phyloP scores from a whole-genome alignment of 2,888 invertebrate genomes.

The Sarcophaga caerulescens region DNA sequence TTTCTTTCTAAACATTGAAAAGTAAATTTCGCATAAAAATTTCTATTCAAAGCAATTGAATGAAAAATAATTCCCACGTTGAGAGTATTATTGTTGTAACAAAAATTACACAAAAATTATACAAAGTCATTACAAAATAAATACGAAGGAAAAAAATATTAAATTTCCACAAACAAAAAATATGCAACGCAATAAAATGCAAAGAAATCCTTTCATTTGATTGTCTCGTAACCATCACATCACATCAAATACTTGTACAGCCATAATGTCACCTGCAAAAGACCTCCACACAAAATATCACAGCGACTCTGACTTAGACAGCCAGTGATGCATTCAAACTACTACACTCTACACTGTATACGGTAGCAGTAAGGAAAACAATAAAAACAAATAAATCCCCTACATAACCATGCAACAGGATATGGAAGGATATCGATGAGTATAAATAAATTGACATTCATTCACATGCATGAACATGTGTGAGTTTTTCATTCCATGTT shows the following conservation, averaged over 20 bases:
- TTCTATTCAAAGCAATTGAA: too few relatives aligned
- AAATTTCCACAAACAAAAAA: constrained; percentile 55
- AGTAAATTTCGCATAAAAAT: too few relatives aligned
- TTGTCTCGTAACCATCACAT: neutral
- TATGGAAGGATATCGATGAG: constrained; percentile 53
- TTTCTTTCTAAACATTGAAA: too few relatives aligned
- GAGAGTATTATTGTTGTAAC: neutral
- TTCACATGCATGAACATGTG: constrained; percentile 3
- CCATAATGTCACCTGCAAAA: constrained; percentile 59
- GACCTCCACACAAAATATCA: constrained; percentile 13
- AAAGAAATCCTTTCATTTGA: neutral
- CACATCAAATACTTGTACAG: constrained; percentile 12
- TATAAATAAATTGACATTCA: neutral
- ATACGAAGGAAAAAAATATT: constrained; percentile 50
- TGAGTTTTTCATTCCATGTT: neutral
- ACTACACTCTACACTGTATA: too few relatives aligned
- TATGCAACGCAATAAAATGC: neutral
- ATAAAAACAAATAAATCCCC: constrained; percentile 1
- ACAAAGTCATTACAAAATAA: constrained; percentile 65
- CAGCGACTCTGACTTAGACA: neutral
- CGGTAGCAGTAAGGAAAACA: neutral
- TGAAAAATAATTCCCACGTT: neutral
- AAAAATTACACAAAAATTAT: constrained; percentile 66
- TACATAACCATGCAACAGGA: constrained; percentile 64
- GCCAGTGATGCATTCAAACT: too few relatives aligned